Percentiles rank a stretch among this genome's conserved stretches.
These are phyloP conservation scores for Tetramorium bicarinatum DNA, from an alignment of 2,888 invertebrate genomes.

Conservation along the genomic window DNA sequence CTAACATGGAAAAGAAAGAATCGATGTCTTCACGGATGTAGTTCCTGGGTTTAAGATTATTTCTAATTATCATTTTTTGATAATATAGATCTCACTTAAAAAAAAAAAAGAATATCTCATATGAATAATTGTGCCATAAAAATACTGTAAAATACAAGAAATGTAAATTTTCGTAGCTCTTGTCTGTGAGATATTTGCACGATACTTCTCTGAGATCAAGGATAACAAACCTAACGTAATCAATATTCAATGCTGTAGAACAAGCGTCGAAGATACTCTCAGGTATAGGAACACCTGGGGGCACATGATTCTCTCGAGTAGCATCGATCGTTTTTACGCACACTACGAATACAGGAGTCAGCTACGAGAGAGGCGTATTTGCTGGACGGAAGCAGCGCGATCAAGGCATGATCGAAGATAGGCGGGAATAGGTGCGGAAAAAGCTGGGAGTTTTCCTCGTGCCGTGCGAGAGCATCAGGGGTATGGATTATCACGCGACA, in stretches of 20 bases:
- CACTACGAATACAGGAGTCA: not conserved
- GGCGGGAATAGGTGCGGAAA: slow-evolving; percentile 45
- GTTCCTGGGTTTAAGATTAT: not conserved
- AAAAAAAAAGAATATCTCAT: not conserved
- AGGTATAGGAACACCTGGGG: not conserved
- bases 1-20: not conserved
- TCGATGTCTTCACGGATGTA: not conserved
- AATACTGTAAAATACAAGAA: not conserved
- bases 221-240: not conserved
- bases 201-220: slow-evolving; percentile 1
- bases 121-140: not conserved
- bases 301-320: not conserved
- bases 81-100: too few species aligned
- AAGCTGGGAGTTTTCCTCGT: slow-evolving; percentile 49
- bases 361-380: not conserved
- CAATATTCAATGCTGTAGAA: not conserved
- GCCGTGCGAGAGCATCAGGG: slow-evolving; percentile 64
- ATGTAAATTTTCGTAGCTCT: not conserved
- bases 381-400: slow-evolving; percentile 41
- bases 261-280: not conserved
- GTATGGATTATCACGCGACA: slow-evolving; percentile 80
- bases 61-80: not conserved
- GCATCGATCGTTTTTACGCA: slow-evolving; percentile 50
- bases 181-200: not conserved
- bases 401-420: slow-evolving; percentile 36